A percentile compares a stretch with the other conserved stretches of the same genome.
Evolutionary conservation across 2,888 invertebrate genomes (phyloP).

Genomic region (Ctenicera cuprea): DNA sequence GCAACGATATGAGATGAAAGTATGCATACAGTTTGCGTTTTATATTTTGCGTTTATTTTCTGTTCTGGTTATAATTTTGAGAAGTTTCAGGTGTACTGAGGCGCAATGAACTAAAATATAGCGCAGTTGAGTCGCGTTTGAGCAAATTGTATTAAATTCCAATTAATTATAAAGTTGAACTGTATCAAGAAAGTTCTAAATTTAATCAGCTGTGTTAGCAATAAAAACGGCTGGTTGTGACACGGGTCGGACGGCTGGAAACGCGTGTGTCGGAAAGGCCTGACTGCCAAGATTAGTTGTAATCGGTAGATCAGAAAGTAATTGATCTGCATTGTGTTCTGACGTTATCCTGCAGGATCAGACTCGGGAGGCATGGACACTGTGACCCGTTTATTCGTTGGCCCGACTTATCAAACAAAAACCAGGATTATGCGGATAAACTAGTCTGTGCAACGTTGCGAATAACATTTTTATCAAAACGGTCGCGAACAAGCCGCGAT

Average conservation of each 20-base stretch:
- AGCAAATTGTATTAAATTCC: conserved; percentile 41
- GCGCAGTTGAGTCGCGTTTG: conserved; percentile 8
- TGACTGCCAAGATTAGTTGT: conserved; percentile 64
- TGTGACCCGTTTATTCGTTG: conserved; percentile 57
- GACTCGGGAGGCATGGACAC: conserved; percentile 34
- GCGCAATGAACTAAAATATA: conserved; percentile 14
- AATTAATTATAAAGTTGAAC: conserved; percentile 59
- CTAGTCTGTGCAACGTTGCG: conserved; percentile 28
- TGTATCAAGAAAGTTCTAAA: conserved; percentile 63
- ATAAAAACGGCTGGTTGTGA: conserved; percentile 64
- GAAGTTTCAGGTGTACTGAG: conserved; percentile 7
- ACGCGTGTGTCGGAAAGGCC: conserved; percentile 54
- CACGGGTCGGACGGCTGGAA: conserved; percentile 64
- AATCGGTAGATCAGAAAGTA: conserved; percentile 68
- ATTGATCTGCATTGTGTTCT: conserved; percentile 68
- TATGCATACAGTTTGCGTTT: neutral
- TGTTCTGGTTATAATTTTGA: conserved; percentile 7
- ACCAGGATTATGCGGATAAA: conserved; percentile 48
- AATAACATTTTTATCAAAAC: conserved; percentile 37
- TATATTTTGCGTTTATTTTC: conserved; percentile 13
- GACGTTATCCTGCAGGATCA: conserved; percentile 61
- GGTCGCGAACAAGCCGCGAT: conserved; percentile 39
- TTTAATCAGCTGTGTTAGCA: conserved; percentile 61
- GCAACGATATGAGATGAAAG: too few relatives aligned
- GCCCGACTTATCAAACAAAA: conserved; percentile 57